Conservation (phyloP, 2,888 invertebrate species). For the Pammene aurita region DNA sequence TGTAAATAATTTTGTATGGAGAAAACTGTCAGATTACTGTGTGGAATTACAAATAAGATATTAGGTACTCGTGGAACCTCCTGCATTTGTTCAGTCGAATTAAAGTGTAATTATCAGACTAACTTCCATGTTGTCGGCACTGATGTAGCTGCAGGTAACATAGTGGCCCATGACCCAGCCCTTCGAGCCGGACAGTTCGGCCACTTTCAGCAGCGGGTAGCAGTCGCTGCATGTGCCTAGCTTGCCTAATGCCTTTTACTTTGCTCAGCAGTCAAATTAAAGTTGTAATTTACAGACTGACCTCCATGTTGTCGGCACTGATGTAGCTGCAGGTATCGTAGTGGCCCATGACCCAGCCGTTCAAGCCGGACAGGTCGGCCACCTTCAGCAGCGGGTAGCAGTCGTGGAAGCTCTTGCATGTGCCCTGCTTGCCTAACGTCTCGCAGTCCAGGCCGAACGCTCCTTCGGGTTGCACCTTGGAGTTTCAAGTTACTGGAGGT, state of each 20-base stretch:
- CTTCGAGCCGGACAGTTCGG: conserved; percentile 86
- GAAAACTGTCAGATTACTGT: too few relatives aligned
- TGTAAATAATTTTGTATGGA: too few relatives aligned
- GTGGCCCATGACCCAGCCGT: conserved; percentile 89
- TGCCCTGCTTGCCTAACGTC: conserved; percentile 87
- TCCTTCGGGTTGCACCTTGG: conserved; percentile 52
- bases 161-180: conserved; percentile 90
- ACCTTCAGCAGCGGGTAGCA: conserved; percentile 92
- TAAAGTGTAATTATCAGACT: conserved; percentile 39
- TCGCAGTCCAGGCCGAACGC: conserved; percentile 82
- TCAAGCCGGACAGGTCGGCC: conserved; percentile 85
- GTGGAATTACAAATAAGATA: too few relatives aligned
- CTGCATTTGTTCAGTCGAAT: too few relatives aligned
- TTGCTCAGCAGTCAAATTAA: too few relatives aligned
- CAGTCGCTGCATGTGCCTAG: conserved; percentile 90
- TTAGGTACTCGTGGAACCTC: too few relatives aligned
- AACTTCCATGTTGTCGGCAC: conserved; percentile 86
- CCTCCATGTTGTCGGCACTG: conserved; percentile 85
- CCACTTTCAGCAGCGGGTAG: conserved; percentile 89
- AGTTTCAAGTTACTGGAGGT: conserved; percentile 2
- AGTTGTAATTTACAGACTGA: conserved; percentile 52
- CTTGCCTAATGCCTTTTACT: conserved; percentile 86
- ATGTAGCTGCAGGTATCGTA: conserved; percentile 91
- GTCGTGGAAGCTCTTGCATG: conserved; percentile 88
- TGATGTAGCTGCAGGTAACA: conserved; percentile 90